These are phyloP conservation scores for Molorchus minor DNA, from an alignment of 2,888 invertebrate genomes.

Conservation along the genomic window DNA sequence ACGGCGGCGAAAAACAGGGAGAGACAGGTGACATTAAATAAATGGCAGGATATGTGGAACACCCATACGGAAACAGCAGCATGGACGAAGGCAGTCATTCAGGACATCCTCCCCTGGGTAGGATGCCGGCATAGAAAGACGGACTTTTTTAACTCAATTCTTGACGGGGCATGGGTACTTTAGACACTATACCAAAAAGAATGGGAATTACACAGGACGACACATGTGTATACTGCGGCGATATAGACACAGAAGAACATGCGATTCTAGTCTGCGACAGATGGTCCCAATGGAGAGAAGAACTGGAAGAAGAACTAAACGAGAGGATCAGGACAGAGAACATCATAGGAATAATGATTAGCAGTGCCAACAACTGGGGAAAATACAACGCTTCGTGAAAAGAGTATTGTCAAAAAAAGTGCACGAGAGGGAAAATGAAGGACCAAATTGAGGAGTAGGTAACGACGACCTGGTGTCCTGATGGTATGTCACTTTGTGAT, in stretches of 20 bases:
- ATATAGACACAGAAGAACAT: neutral
- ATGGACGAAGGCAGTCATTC: slow-evolving; percentile 1
- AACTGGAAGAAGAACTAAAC: neutral
- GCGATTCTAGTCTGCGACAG: neutral
- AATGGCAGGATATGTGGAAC: slow-evolving; percentile 7
- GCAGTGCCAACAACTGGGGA: neutral
- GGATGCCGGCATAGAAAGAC: neutral
- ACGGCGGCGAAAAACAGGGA: neutral
- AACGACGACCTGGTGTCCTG: neutral
- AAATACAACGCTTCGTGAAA: neutral
- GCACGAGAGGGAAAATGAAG: neutral
- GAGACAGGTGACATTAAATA: neutral
- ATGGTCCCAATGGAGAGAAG: neutral
- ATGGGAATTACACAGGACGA: neutral
- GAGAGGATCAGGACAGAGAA: neutral
- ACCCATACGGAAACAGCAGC: neutral
- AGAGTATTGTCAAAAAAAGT: neutral
- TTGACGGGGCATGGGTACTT: slow-evolving; percentile 6
- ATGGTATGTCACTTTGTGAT: neutral
- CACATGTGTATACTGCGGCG: neutral
- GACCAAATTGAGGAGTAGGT: neutral
- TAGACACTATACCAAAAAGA: neutral
- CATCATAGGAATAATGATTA: neutral
- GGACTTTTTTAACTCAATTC: too few species aligned
- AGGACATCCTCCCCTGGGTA: neutral